Percentiles rank a stretch among this genome's conserved stretches.
Conservation (phyloP, 2,797 vertebrate genomes). For the Oreonectes daqikongensis region DNA sequence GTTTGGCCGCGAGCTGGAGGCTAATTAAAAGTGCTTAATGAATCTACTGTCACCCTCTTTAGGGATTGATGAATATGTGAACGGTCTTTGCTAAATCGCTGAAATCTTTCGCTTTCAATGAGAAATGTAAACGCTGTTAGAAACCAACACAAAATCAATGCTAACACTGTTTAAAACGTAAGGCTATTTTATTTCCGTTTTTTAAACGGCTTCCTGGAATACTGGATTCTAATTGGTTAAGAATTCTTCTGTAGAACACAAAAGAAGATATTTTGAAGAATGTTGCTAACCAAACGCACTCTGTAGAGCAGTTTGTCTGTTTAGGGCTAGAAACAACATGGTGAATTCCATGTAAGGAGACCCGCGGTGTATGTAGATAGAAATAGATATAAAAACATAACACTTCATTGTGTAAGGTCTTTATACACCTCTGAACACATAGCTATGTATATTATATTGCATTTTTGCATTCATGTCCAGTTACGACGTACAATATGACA, state of each 20-base stretch:
- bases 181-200: neutral
- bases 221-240: neutral
- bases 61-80: constrained; percentile 54
- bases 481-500: no score
- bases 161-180: constrained; percentile 10
- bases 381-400: no score
- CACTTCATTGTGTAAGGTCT: no score
- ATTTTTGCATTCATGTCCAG: no score
- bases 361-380: no score
- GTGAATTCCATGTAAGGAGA: no score
- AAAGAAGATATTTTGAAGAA: no score
- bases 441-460: no score
- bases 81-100: constrained; percentile 56
- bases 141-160: neutral
- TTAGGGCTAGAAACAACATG: no score
- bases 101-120: neutral
- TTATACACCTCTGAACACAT: no score
- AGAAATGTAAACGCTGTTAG: neutral
- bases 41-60: constrained; percentile 55
- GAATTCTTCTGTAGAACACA: neutral
- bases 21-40: constrained; percentile 63
- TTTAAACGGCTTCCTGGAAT: neutral
- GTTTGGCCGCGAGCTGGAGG: constrained; percentile 38
- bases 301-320: no score
- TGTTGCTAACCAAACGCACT: no score